Conservation (phyloP, 2,797 vertebrate genomes). For the Chiloscyllium punctatum region DNA sequence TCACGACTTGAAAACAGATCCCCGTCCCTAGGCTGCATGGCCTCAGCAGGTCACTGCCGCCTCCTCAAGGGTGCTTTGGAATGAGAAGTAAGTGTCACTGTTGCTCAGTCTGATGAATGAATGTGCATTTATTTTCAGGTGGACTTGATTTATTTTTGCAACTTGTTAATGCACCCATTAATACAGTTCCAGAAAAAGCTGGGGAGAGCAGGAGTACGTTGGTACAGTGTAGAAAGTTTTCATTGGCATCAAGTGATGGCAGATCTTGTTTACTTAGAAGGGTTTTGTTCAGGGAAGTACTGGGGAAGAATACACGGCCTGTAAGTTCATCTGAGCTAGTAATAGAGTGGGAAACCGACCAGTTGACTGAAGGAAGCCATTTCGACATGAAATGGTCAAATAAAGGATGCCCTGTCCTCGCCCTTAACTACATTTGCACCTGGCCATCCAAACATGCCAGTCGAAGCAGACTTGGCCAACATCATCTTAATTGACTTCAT, state of each 20-base stretch:
- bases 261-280: background rate
- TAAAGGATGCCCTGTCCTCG: slow-evolving; percentile 47
- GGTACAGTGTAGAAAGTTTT: too few species aligned
- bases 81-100: background rate
- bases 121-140: background rate
- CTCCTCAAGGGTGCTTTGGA: background rate
- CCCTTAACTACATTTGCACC: slow-evolving; percentile 45
- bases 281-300: background rate
- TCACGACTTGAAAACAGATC: background rate
- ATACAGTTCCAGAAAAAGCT: background rate
- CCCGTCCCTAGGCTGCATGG: background rate
- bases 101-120: background rate
- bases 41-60: background rate
- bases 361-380: slow-evolving; percentile 43
- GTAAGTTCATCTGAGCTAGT: slow-evolving; percentile 49
- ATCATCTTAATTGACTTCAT: slow-evolving; percentile 50
- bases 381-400: slow-evolving; percentile 45
- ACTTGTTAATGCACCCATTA: background rate
- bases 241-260: background rate
- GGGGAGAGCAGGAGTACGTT: background rate
- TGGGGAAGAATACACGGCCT: slow-evolving; percentile 6
- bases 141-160: background rate
- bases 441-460: slow-evolving; percentile 44
- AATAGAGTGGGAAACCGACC: slow-evolving; percentile 45
- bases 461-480: slow-evolving; percentile 45